These are phyloP conservation scores for Pituophis catenifer DNA, from an alignment of 2,113 vertebrate species.

Conservation along the genomic window DNA sequence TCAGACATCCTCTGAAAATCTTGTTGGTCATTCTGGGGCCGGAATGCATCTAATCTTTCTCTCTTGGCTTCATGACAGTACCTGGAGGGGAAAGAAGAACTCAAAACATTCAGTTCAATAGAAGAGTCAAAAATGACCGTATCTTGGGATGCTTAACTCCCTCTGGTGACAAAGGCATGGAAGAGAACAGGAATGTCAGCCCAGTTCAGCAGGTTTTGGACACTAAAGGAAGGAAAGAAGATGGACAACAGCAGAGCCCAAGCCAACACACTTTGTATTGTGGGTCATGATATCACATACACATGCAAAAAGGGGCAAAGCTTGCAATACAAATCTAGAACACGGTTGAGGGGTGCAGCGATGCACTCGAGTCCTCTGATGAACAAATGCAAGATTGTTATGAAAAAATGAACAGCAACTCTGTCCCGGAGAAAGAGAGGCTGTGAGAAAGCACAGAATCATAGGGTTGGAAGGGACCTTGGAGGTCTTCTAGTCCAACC, in stretches of 20 bases:
- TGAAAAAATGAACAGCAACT: background rate
- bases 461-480: no score
- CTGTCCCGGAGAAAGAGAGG: no score
- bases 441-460: no score
- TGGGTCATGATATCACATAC: background rate
- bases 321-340: no score
- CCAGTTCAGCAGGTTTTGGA: background rate
- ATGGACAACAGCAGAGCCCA: background rate
- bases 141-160: background rate
- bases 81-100: slow-evolving; percentile 62
- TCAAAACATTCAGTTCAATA: background rate
- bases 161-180: background rate
- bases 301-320: background rate
- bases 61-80: slow-evolving; percentile 89
- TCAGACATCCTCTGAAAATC: slow-evolving; percentile 92
- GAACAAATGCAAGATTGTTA: background rate
- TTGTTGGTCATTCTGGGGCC: slow-evolving; percentile 88
- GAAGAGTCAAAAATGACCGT: background rate
- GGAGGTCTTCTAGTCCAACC: no score
- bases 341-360: no score
- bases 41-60: slow-evolving; percentile 86
- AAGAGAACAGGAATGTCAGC: background rate
- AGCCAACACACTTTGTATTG: background rate
- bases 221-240: background rate
- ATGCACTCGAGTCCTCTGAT: background rate